Evolutionary conservation across 2,888 invertebrate genomes (phyloP).

Genomic region (Vandiemenella viatica): DNA sequence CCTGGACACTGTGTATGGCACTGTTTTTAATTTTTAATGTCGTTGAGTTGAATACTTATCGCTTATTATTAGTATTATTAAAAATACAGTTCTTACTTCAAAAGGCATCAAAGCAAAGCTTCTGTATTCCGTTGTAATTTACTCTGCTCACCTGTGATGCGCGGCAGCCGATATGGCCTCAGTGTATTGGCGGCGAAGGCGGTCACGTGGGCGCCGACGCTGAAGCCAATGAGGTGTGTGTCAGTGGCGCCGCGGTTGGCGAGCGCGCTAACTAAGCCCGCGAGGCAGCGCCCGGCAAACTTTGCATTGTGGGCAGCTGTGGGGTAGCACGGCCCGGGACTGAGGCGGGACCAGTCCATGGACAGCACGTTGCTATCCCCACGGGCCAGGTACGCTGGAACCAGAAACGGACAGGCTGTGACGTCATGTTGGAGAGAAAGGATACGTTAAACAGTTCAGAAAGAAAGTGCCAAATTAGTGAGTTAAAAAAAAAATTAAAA

Average conservation of each 20-base stretch:
- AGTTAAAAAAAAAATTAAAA: too few species aligned
- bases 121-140: too few species aligned
- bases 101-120: too few species aligned
- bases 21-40: too few species aligned
- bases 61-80: too few species aligned
- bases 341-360: slow-evolving; percentile 60
- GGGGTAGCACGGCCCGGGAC: slow-evolving; percentile 53
- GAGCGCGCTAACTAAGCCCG: slow-evolving; percentile 44
- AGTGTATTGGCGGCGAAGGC: slow-evolving; percentile 59
- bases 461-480: too few species aligned
- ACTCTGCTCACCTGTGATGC: slow-evolving; percentile 50
- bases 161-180: slow-evolving; percentile 47
- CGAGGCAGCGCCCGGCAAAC: slow-evolving; percentile 53
- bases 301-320: slow-evolving; percentile 61
- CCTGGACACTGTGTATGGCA: too few species aligned
- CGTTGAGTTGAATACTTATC: too few species aligned
- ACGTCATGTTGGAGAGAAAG: too few species aligned
- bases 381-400: slow-evolving; percentile 54
- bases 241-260: slow-evolving; percentile 43
- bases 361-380: slow-evolving; percentile 63
- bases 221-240: slow-evolving; percentile 57
- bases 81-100: too few species aligned
- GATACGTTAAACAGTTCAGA: too few species aligned
- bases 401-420: too few species aligned
- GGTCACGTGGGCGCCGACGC: slow-evolving; percentile 57